phyloP scores from a whole-genome alignment of 1,140 invertebrate genomes.

The Glomeris maerens region DNA sequence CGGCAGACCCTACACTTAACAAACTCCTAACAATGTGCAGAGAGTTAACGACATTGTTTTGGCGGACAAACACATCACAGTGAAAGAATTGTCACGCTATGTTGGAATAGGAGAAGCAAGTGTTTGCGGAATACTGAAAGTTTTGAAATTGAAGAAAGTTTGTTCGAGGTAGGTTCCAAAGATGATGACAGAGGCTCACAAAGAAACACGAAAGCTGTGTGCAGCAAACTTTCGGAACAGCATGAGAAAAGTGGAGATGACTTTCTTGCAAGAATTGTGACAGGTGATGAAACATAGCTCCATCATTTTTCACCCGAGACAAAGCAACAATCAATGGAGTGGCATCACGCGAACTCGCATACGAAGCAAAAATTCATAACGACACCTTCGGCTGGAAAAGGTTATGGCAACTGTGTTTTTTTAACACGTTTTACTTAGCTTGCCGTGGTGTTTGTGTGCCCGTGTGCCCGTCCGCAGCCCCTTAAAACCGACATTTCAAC shows the following conservation, averaged over 20 bases:
- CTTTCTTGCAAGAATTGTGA: conserved; percentile 5
- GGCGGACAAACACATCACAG: no score
- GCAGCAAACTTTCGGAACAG: neutral
- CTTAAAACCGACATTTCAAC: no score
- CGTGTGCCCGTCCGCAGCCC: no score
- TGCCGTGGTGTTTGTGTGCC: no score
- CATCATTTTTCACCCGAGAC: conserved; percentile 1
- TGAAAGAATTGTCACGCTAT: no score
- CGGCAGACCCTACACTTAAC: neutral
- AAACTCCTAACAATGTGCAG: no score
- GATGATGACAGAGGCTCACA: conserved; percentile 1
- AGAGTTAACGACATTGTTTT: no score
- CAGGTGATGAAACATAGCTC: conserved; percentile 1
- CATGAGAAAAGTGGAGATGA: conserved; percentile 1
- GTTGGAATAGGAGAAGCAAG: neutral
- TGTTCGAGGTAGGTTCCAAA: conserved; percentile 1
- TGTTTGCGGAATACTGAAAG: no score
- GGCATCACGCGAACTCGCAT: neutral
- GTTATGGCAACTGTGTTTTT: no score
- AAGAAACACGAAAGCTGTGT: neutral
- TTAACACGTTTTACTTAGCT: no score
- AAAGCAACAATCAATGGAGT: conserved; percentile 1
- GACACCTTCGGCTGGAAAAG: conserved; percentile 11
- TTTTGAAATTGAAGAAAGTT: no score
- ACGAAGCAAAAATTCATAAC: conserved; percentile 10